These are phyloP conservation scores for Cyprinella venusta DNA, from an alignment of 2,797 vertebrate genomes.

Conservation along the genomic window DNA sequence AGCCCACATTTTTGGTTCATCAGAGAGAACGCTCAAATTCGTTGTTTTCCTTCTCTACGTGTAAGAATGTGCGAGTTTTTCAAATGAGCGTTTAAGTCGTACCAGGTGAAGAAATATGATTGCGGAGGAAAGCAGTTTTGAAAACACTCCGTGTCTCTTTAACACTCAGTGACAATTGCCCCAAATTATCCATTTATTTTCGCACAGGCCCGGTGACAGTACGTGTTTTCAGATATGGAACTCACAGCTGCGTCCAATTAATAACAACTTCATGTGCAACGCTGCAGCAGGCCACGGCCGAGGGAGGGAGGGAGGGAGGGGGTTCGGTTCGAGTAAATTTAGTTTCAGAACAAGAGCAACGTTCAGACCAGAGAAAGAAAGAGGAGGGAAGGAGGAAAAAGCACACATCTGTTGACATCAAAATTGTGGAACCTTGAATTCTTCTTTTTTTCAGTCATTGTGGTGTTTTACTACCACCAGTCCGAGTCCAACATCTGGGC, in stretches of 20 bases:
- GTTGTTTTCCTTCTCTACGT: constrained; percentile 48
- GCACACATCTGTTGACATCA: constrained; percentile 89
- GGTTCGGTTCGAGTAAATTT: constrained; percentile 55
- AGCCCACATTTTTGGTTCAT: constrained; percentile 9
- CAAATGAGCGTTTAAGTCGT: constrained; percentile 59
- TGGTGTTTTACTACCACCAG: constrained; percentile 92
- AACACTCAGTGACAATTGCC: constrained; percentile 78
- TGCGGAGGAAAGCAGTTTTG: constrained; percentile 56
- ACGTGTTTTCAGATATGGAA: constrained; percentile 80
- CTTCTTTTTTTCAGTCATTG: constrained; percentile 75
- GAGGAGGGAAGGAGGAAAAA: constrained; percentile 64
- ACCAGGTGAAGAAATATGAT: constrained; percentile 65
- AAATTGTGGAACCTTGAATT: constrained; percentile 87
- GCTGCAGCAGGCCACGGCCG: constrained; percentile 67
- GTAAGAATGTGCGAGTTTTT: constrained; percentile 52
- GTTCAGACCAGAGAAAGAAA: constrained; percentile 54
- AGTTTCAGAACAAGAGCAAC: constrained; percentile 81
- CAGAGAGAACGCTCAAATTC: constrained; percentile 27
- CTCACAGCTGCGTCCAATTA: constrained; percentile 85
- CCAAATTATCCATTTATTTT: constrained; percentile 84
- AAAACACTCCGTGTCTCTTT: constrained; percentile 67
- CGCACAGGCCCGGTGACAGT: constrained; percentile 81
- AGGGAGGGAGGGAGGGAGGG: constrained; percentile 26
- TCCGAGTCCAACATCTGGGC: constrained; percentile 91
- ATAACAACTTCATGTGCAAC: constrained; percentile 79